Base-by-base conservation (phyloP, 1,140 invertebrate species). In the Drosophila orosa region DNA sequence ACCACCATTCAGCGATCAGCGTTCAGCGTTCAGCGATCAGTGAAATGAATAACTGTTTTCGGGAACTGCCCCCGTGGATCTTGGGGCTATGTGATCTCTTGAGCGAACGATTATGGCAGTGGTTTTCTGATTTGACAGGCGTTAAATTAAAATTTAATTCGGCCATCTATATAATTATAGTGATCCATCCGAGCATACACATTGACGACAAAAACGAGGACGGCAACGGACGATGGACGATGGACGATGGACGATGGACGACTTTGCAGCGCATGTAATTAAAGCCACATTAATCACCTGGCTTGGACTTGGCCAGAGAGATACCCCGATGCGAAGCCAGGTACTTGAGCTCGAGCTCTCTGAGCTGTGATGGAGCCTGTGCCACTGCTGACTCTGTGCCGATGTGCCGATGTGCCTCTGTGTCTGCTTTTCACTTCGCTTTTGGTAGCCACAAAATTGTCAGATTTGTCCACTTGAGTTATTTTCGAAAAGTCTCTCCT, bases 121-220 rank as follows among this genome's bases (percentile, higher is more conserved):
- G 84, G 69, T 89, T 89, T 89, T 86, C 71, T 89, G 84, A 89
- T 89, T 89, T 87, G 84, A 87, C 84, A 87, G 84, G 84, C 84
- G 84, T 89, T 89, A 89, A 89, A 89, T 89, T 89, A 89, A 87
- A 89, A 89, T 89, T 89, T 89, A 89, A 89, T 89, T 89, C 84
- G 84, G 80, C 84, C 84, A 89, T 89, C 84, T 89, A 86, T 89
- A 87, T 89, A 89, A 89, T 89, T 89, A 89, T 89, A 86, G 84
- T 86, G 83, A 86, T 86, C 83, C 83, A 87, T 86, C 67, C 83
- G 84, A 87, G 83, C 83, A 86, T 86, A 86, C 83, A 83, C 83
- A 86, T 87, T 82, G 83, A 87, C 75, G 82, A 84, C 80, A 68
- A 79, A 57, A 65, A 79, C 72, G 76, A 54, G 44, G 77, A 77